Evolutionary conservation across 2,888 invertebrate genomes (phyloP), one percentile per base, ranked within the genome.

Genomic region (Stomorhina lunata): DNA sequence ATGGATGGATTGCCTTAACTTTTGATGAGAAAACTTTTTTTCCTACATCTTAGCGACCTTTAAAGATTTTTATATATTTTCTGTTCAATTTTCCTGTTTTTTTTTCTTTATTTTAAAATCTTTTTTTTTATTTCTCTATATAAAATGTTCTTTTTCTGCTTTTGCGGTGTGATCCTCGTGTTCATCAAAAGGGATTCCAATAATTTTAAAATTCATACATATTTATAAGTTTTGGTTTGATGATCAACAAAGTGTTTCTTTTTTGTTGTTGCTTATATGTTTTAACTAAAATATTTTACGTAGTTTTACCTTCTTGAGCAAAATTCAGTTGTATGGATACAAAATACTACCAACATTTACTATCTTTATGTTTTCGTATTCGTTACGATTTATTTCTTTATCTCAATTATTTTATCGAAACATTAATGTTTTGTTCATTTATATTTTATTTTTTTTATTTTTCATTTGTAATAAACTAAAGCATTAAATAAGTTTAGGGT

Each of bases 191-290:
- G 89, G 87, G 89, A 88, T 88, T 89, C 89, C 88, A 87, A 88
- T 88, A 89, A 88, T 88, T 89, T 89, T 40, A 85, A 88, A 88
- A 87, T 86, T 88, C 88, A 88, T 88, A 88, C 88, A 88, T 88
- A 88, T 88, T 88, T 89, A 88, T 88, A 89, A 89, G 89, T 86
- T 88, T 86, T 86, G 85, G 87, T 86, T 87, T 86, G 86, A 68
- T 78, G 69, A 69, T 81, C 78, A 69, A 78, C 66, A 73, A 81
- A 81, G 59, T 76, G 79, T 79, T 79, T 73, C 61, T 80, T n/a
- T n/a, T n/a, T n/a, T n/a, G n/a, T n/a, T n/a, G n/a, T n/a, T n/a
- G n/a, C n/a, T n/a, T n/a, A n/a, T 69, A 63, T 61, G 37, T 71
- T 82, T 59, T 55, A 69, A 72, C 45, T 68, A 2, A 69, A 81